Base-by-base conservation (phyloP, 2,888 invertebrate species). In the Camptogramma bilineatum region DNA sequence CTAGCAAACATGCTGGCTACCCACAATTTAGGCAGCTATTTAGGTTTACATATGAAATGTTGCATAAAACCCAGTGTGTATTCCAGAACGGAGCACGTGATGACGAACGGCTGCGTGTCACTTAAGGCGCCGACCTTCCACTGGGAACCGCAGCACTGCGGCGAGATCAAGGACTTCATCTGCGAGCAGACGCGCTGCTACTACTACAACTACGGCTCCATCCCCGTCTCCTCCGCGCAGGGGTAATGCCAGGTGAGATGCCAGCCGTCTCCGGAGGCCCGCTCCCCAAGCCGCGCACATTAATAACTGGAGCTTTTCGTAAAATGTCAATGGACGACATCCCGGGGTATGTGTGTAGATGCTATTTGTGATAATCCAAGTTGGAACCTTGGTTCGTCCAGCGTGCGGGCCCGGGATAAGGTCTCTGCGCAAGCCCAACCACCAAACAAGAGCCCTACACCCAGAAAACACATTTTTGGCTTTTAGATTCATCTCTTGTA, bases 181-280 rank as follows among this genome's bases (percentile, higher is more conserved):
- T 97, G 97, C 93, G 97, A 97, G 93, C 97, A 97, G 94, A 97
- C 97, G 70, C 95, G 97, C 83, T 97, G 97, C 94, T 97, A 97
- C 91, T 97, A 97, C 93, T 97, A 97, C 94, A 97, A 97, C 94
- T 97, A 97, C 91, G 97, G 97, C 87, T 97, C 97, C 89, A 97
- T 97, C 94, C 97, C 97, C 88, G 97, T 97, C 84, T 96, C 97
- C 87, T 96, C 97, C 81, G 95, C 96, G 95, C 97, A 97, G 97
- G 97, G 97, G 97, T 97, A 97, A 97, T 97, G 91, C 87, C 93
- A 96, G 96, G 96, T 96, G 96, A 96, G 96, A 93, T 93, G 93
- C 93, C 93, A 93, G 90, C 92, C 86, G 91, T 88, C 90, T 90
- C 92, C 91, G 87, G 91, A 91, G 89, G 88, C 86, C 91, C 86